Conservation (phyloP, 2,888 invertebrate species). For the Nomada ruficornis region DNA sequence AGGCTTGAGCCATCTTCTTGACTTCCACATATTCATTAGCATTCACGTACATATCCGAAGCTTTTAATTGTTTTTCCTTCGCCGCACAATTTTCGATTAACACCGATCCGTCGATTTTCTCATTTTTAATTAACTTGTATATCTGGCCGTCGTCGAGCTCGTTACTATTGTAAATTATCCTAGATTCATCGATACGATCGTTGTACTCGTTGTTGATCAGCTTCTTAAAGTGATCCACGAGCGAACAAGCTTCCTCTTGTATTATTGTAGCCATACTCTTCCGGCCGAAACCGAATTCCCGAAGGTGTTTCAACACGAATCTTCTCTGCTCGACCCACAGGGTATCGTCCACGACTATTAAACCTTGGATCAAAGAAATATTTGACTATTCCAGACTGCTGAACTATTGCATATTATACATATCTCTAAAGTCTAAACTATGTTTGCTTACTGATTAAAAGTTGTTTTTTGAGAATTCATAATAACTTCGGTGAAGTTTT, state of each 20-base stretch:
- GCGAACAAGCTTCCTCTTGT: conserved; percentile 88
- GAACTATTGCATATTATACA: no score
- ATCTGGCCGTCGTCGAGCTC: conserved; percentile 68
- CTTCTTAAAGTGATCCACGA: conserved; percentile 86
- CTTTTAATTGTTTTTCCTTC: conserved; percentile 53
- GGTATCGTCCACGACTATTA: conserved; percentile 90
- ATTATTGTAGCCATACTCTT: conserved; percentile 91
- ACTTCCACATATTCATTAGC: conserved; percentile 77
- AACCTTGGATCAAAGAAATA: conserved; percentile 82
- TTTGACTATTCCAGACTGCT: no score
- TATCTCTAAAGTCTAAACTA: no score
- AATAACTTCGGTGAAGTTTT: no score
- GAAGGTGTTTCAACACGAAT: conserved; percentile 91
- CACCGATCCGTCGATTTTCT: conserved; percentile 53
- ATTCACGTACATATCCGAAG: conserved; percentile 79
- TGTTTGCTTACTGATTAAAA: background rate
- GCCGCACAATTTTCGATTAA: background rate
- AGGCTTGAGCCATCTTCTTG: conserved; percentile 66
- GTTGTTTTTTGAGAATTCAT: background rate
- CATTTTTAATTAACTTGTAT: conserved; percentile 70
- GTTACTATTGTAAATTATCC: conserved; percentile 10
- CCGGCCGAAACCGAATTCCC: conserved; percentile 93
- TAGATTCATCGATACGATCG: conserved; percentile 2
- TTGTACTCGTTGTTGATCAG: conserved; percentile 38
- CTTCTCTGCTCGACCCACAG: conserved; percentile 91